A percentile compares a stretch with the other conserved stretches of the same genome.
Evolutionary conservation across 2,888 invertebrate genomes (phyloP).

Genomic region (Heliconius hortense): DNA sequence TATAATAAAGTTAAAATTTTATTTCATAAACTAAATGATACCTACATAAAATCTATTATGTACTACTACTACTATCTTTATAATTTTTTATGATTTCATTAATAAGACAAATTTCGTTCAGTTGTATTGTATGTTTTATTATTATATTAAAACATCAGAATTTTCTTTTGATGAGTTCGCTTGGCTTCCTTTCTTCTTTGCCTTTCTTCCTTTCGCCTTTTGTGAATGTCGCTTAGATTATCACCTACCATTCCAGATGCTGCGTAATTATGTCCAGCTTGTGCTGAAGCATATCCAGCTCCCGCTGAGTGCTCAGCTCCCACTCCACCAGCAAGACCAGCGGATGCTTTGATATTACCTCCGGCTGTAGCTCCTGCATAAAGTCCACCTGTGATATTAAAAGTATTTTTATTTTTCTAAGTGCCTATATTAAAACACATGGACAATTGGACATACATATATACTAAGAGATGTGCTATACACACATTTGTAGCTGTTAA

Average conservation of each 20-base stretch:
- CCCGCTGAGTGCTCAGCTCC: slow-evolving; percentile 63
- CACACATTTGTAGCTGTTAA: too few relatives aligned
- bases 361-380: slow-evolving; percentile 84
- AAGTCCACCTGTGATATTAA: slow-evolving; percentile 68
- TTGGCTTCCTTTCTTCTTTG: slow-evolving; percentile 49
- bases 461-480: not conserved
- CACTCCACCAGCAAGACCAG: slow-evolving; percentile 78
- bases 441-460: not conserved
- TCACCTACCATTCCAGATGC: slow-evolving; percentile 68
- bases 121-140: not conserved
- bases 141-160: not conserved
- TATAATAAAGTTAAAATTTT: slow-evolving; percentile 12
- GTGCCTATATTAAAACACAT: not conserved
- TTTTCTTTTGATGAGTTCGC: slow-evolving; percentile 34
- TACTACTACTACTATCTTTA: too few relatives aligned
- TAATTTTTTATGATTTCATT: not conserved
- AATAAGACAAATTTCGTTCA: slow-evolving; percentile 24
- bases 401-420: slow-evolving; percentile 1
- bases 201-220: slow-evolving; percentile 59
- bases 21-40: not conserved
- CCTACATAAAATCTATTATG: not conserved
- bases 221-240: slow-evolving; percentile 48
- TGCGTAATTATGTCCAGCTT: slow-evolving; percentile 63
- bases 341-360: slow-evolving; percentile 75
- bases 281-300: slow-evolving; percentile 68